Base-by-base conservation (phyloP, 1,140 invertebrate species). In the Dryas iulia region DNA sequence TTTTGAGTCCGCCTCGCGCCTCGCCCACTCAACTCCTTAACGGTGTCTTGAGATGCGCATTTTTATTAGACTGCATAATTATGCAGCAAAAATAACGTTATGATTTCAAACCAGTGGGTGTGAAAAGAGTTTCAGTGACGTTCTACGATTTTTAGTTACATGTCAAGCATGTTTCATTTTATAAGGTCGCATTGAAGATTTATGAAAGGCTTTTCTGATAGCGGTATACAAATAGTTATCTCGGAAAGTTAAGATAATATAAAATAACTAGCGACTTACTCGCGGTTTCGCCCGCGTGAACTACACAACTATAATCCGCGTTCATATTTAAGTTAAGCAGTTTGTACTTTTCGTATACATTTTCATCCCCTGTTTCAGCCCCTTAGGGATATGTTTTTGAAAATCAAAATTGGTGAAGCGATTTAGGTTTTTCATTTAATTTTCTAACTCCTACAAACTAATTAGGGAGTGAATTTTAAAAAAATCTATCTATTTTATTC, bases 11-110 rank as follows among this genome's bases (percentile, higher is more conserved):
- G 66, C 69, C 74, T 77, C 74, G 67, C 75, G 75, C 77, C 70
- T 84, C 78, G 66, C 67, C 73, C 77, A 74, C 80, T 79, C 68
- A 71, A 74, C 77, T 73, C 66, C 75, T 78, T 76, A 70, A 74
- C 70, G 59, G 69, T 82, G 74, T 83, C 86, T 89, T 86, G 69
- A 83, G 83, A 79, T 79, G 83, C 78, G 78, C 79, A 82, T 83
- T 83, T 85, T 82, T 78, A 82, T 86, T 77, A 77, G 66, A 64
- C 57, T 58, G 68, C 61, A 65, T 69, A 61, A 74, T 68, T 73
- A 71, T 73, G 56, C 60, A 73, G 64, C 56, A 39, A 65, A 70
- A 70, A 70, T 70, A 69, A 62, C 59, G 18, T 70, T 60, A 54
- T 60, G 23, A 23, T 35, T 65, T 31, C 47, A 39, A 57, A 23